Conservation (phyloP, 2,113 vertebrate genomes). For the Thymallus thymallus region DNA sequence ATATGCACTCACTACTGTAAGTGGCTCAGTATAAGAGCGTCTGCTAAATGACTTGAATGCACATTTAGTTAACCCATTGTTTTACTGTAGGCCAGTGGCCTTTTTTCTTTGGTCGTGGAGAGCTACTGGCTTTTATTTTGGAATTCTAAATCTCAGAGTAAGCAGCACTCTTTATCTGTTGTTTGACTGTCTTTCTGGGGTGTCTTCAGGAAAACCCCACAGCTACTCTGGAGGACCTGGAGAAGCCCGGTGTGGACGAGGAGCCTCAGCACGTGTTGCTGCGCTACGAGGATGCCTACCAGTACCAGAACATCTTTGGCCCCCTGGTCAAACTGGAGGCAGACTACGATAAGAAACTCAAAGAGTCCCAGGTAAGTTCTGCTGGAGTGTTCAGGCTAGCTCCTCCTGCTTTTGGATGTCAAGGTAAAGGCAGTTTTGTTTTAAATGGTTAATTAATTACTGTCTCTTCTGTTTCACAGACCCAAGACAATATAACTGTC, state of each 20-base stretch:
- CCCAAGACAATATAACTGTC: constrained; percentile 99
- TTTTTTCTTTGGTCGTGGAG: too few relatives aligned
- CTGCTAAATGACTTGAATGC: too few relatives aligned
- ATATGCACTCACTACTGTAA: too few relatives aligned
- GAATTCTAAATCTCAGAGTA: too few relatives aligned
- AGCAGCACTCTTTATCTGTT: too few relatives aligned
- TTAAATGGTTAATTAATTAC: neutral
- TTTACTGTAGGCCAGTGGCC: neutral
- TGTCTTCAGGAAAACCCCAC: constrained; percentile 88
- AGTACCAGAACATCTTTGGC: constrained; percentile 98
- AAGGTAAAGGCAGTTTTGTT: neutral
- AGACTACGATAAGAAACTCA: constrained; percentile 98
- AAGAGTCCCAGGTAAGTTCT: constrained; percentile 92
- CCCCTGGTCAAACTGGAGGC: constrained; percentile 97
- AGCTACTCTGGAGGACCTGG: constrained; percentile 94
- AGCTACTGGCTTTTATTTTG: too few relatives aligned
- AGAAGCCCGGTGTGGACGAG: constrained; percentile 97
- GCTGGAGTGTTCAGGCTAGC: neutral
- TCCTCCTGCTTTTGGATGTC: neutral
- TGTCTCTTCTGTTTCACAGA: constrained; percentile 71
- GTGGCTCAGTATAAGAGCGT: too few relatives aligned
- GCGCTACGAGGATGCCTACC: constrained; percentile 96
- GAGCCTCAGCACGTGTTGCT: constrained; percentile 96
- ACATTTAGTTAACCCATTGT: neutral
- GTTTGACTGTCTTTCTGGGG: neutral